These are phyloP conservation scores for Erpobdella octoculata DNA, from an alignment of 2,888 invertebrate genomes.

Conservation along the genomic window DNA sequence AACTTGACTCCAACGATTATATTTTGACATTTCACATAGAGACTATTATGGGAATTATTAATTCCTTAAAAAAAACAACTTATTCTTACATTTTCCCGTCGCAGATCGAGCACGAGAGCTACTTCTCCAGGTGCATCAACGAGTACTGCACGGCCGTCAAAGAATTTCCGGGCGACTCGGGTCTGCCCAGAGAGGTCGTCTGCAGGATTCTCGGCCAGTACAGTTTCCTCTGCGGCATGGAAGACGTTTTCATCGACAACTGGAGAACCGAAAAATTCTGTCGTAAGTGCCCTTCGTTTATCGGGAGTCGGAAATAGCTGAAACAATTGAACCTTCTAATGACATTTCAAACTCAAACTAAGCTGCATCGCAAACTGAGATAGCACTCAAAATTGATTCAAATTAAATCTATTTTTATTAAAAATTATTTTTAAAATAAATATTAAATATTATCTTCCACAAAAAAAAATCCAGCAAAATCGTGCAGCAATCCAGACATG, in stretches of 20 bases:
- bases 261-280: constrained; percentile 20
- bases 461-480: background rate
- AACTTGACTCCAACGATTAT: too few species aligned
- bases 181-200: background rate
- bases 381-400: background rate
- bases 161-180: background rate
- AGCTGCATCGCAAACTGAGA: too few species aligned
- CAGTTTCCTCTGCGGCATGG: constrained; percentile 16
- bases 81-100: too few species aligned
- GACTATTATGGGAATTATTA: too few species aligned
- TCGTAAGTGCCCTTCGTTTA: constrained; percentile 5
- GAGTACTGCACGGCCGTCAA: constrained; percentile 26
- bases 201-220: constrained; percentile 16
- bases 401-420: background rate
- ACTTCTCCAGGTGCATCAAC: constrained; percentile 24
- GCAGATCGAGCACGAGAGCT: constrained; percentile 7
- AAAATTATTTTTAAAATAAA: background rate
- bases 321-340: too few species aligned
- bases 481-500: constrained; percentile 10
- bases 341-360: too few species aligned
- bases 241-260: background rate
- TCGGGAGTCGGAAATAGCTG: too few species aligned
- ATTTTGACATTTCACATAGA: too few species aligned
- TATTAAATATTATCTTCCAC: too few species aligned
- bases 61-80: too few species aligned